Conservation (phyloP, 1,140 invertebrate species). For the Leucophenga varia region DNA sequence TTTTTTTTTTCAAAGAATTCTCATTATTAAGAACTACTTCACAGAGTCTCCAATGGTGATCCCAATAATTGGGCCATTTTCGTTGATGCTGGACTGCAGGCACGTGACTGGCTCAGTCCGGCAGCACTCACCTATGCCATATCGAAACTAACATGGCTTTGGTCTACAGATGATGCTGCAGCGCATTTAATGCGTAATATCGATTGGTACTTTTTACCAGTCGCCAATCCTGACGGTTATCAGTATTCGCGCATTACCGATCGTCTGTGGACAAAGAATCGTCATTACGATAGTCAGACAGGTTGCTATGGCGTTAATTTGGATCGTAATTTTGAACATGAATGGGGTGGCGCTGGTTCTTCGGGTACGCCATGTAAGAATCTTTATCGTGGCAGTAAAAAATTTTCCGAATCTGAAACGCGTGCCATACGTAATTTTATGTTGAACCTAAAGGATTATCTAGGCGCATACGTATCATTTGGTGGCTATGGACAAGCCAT, state of each 20-base stretch:
- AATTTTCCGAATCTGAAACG: slow-evolving; percentile 86
- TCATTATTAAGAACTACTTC: too few relatives aligned
- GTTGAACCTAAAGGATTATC: slow-evolving; percentile 42
- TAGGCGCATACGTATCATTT: slow-evolving; percentile 67
- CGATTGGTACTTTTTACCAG: slow-evolving; percentile 77
- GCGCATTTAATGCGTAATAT: slow-evolving; percentile 68
- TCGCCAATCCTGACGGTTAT: slow-evolving; percentile 75
- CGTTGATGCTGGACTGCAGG: slow-evolving; percentile 73
- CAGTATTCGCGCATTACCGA: slow-evolving; percentile 64
- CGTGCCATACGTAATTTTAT: slow-evolving; percentile 67
- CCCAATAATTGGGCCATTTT: slow-evolving; percentile 64
- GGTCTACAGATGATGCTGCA: slow-evolving; percentile 58
- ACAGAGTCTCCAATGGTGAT: slow-evolving; percentile 66
- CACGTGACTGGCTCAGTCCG: slow-evolving; percentile 84
- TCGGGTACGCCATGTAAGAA: slow-evolving; percentile 77
- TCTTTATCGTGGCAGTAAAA: slow-evolving; percentile 72
- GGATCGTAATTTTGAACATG: slow-evolving; percentile 78
- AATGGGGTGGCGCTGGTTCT: slow-evolving; percentile 76
- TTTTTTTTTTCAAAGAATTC: too few relatives aligned
- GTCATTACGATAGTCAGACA: slow-evolving; percentile 59
- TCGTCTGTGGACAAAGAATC: slow-evolving; percentile 73
- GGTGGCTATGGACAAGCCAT: slow-evolving; percentile 79
- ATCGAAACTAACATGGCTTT: slow-evolving; percentile 70
- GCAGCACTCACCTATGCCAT: slow-evolving; percentile 78
- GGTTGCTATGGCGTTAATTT: slow-evolving; percentile 78